Evolutionary conservation across 2,888 invertebrate genomes (phyloP), one percentile per base, ranked within the genome.

Genomic region (Kuschelorhynchus macadamiae): DNA sequence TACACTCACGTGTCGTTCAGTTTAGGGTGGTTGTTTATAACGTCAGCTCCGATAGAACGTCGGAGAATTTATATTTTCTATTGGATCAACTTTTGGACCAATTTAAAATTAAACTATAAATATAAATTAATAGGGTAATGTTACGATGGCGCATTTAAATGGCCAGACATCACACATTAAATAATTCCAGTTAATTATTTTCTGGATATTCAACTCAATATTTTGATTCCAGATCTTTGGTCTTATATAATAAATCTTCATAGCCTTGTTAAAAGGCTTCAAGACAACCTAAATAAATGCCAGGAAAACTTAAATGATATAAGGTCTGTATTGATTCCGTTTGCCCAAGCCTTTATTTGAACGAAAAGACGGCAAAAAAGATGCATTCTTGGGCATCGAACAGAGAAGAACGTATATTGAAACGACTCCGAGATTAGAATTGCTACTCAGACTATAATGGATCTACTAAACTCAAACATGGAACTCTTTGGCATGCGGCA

Each of bases 331-430:
- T 89, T 97, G 86, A 90, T 90, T 2, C 89, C 91, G 0, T 97
- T 97, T 93, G 89, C 91, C 2, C 89, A 87, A 88, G 55, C 95
- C 97, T 0, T 84, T 97, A n/a, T 96, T 96, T 83, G 93, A 94
- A 82, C 87, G 97, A 64, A 93, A 91, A 78, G 96, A 96, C 78
- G 91, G 91, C 1, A 93, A 93, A 78, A 93, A 92, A 84, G 94
- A 96, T 75, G 88, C 92, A 0, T 87, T 96, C 3, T 85, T 97
- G 18, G 91, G 90, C 72, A 85, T 97, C 56, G 95, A 96, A 96
- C 75, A 88, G 92, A 16, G 84, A 88, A 11, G 96, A 96, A 73
- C 88, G 90, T 62, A 90, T 91, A 12, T 85, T 87, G n/a, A 94
- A 91, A 80, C 88, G 96, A 60, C 95, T 85, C 84, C 0, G 94